Conservation (phyloP, 2,888 invertebrate genomes). For the Mimumesa dahlbomi region DNA sequence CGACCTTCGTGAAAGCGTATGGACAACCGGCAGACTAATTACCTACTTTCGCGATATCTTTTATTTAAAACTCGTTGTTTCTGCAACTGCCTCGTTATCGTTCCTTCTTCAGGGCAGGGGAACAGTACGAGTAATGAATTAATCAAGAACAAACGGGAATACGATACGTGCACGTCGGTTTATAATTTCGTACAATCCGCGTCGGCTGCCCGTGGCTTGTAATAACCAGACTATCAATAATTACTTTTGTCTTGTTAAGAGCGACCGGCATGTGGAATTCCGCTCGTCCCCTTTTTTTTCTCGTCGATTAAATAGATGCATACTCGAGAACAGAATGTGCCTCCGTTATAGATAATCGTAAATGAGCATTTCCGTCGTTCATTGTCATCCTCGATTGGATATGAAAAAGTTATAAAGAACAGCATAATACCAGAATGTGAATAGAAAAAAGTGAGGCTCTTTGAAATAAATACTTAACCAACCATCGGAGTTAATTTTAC, state of each 20-base stretch:
- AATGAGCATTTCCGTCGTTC: not conserved
- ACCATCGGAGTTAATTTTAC: too few relatives aligned
- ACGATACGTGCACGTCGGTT: not conserved
- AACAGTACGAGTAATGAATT: constrained; percentile 28
- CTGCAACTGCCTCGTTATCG: constrained; percentile 8
- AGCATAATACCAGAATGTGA: not conserved
- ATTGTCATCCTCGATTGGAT: not conserved
- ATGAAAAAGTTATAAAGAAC: not conserved
- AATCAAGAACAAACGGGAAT: constrained; percentile 7
- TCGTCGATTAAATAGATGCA: not conserved
- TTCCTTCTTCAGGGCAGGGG: constrained; percentile 6
- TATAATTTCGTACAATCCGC: constrained; percentile 14
- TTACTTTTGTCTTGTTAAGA: constrained; percentile 4
- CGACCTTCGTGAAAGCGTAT: too few relatives aligned
- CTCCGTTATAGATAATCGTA: not conserved
- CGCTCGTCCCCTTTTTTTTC: constrained; percentile 1
- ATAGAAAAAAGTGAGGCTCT: not conserved
- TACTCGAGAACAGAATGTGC: not conserved
- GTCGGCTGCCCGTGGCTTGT: not conserved
- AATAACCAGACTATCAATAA: not conserved
- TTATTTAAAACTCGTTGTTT: too few relatives aligned
- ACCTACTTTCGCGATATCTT: too few relatives aligned
- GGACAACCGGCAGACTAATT: too few relatives aligned
- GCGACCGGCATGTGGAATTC: not conserved
- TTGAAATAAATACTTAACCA: not conserved